Percentiles rank a stretch among this genome's conserved stretches.
These are phyloP conservation scores for Cyprinella venusta DNA, from an alignment of 2,797 vertebrate species.

Conservation along the genomic window DNA sequence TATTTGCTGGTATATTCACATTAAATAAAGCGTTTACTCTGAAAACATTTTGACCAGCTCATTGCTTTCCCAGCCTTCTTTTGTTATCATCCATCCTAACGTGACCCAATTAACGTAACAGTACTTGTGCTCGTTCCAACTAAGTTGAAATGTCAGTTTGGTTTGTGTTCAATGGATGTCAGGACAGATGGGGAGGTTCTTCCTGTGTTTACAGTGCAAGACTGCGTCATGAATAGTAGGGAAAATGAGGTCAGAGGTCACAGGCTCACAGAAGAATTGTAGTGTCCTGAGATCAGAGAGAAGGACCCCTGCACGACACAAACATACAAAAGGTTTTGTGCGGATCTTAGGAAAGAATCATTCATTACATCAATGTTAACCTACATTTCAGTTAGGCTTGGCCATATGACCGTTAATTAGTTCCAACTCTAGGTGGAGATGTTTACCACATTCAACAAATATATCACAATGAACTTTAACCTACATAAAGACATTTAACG, in stretches of 20 bases:
- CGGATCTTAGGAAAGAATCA: background rate
- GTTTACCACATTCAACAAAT: slow-evolving; percentile 5
- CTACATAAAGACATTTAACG: background rate
- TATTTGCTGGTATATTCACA: slow-evolving; percentile 19
- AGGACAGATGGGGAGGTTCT: background rate
- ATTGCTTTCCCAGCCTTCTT: background rate
- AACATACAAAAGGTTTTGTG: background rate
- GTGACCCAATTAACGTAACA: background rate
- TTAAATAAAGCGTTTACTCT: background rate
- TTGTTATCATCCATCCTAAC: background rate
- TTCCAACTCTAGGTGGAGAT: slow-evolving; percentile 23
- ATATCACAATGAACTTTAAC: slow-evolving; percentile 1
- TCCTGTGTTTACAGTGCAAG: slow-evolving; percentile 77
- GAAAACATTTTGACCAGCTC: background rate
- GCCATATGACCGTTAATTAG: background rate
- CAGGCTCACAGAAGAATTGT: slow-evolving; percentile 81
- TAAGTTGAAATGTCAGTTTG: background rate
- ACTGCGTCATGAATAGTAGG: slow-evolving; percentile 90
- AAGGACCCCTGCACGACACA: slow-evolving; percentile 77
- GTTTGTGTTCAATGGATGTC: slow-evolving; percentile 11
- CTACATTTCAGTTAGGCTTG: background rate
- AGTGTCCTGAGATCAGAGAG: slow-evolving; percentile 81
- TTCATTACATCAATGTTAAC: background rate
- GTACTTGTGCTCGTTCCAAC: background rate
- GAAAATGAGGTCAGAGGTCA: slow-evolving; percentile 81